Evolutionary conservation across 1,140 invertebrate species (phyloP).

Genomic region (Neotoxoptera formosana): DNA sequence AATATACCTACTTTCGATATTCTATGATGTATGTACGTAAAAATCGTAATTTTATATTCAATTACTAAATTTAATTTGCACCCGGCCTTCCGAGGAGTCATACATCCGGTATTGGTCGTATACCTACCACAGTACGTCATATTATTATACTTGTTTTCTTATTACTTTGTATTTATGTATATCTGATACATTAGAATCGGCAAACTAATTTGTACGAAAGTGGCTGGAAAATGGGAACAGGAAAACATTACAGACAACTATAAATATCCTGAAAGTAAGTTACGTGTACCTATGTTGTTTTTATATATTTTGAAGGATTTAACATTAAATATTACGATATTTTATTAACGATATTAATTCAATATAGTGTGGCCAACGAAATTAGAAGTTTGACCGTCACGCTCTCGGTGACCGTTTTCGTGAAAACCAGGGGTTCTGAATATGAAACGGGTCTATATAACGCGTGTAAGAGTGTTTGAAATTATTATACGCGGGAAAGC

Average conservation of each 20-base stretch:
- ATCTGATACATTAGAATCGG: conserved; percentile 74
- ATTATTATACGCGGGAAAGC: too few relatives aligned
- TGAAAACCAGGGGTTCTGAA: too few relatives aligned
- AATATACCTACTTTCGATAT: too few relatives aligned
- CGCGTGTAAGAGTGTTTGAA: too few relatives aligned
- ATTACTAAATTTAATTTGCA: neutral
- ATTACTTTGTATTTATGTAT: conserved; percentile 34
- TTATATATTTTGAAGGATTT: neutral
- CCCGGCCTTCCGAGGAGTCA: neutral
- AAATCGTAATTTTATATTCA: too few relatives aligned
- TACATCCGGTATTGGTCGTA: too few relatives aligned
- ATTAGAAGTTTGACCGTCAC: too few relatives aligned
- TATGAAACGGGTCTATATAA: too few relatives aligned
- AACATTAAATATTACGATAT: neutral
- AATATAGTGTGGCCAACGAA: too few relatives aligned
- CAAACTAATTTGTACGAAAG: conserved; percentile 87
- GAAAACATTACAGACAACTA: conserved; percentile 89
- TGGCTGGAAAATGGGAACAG: conserved; percentile 77
- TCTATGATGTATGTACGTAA: too few relatives aligned
- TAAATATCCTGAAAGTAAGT: conserved; percentile 84
- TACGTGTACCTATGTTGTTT: neutral
- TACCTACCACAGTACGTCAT: neutral
- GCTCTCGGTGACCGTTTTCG: too few relatives aligned
- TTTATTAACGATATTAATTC: neutral
- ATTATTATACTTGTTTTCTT: neutral